Percentiles rank a stretch among this genome's conserved stretches.
phyloP scores from a whole-genome alignment of 2,888 invertebrate species.

The Phrixothrix hirtus region DNA sequence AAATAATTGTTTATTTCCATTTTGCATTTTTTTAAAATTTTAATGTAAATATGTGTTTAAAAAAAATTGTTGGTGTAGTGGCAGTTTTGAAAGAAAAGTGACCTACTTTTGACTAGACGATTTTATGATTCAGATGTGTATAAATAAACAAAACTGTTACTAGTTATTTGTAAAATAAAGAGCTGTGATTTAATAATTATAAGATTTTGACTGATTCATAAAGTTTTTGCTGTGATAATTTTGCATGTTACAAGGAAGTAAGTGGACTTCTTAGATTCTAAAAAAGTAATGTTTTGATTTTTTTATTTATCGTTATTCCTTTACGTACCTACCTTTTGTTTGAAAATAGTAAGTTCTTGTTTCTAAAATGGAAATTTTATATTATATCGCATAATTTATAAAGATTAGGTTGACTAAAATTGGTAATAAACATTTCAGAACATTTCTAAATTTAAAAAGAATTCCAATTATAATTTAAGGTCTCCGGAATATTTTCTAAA shows the following conservation, averaged over 20 bases:
- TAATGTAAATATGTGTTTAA: background rate
- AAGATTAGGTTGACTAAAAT: no score
- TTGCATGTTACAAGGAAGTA: constrained; percentile 3
- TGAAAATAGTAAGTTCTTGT: no score
- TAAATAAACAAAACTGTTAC: constrained; percentile 1
- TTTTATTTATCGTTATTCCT: no score
- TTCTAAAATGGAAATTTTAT: no score
- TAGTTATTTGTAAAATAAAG: background rate
- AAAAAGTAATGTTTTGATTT: no score
- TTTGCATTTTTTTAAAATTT: constrained; percentile 1
- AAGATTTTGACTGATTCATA: background rate
- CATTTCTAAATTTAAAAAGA: no score
- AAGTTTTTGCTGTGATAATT: constrained; percentile 4
- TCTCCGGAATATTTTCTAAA: no score
- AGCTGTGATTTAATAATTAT: constrained; percentile 11
- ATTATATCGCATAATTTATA: no score
- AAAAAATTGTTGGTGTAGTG: background rate
- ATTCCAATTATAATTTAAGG: no score
- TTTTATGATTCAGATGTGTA: constrained; percentile 2
- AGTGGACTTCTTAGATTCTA: constrained; percentile 1
- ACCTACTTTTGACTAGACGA: constrained; percentile 1
- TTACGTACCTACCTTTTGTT: no score
- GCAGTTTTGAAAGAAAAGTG: constrained; percentile 1
- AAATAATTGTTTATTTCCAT: constrained; percentile 5
- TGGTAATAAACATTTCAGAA: no score